These are phyloP conservation scores for Rhagonycha fulva DNA, from an alignment of 2,888 invertebrate species.

Conservation along the genomic window DNA sequence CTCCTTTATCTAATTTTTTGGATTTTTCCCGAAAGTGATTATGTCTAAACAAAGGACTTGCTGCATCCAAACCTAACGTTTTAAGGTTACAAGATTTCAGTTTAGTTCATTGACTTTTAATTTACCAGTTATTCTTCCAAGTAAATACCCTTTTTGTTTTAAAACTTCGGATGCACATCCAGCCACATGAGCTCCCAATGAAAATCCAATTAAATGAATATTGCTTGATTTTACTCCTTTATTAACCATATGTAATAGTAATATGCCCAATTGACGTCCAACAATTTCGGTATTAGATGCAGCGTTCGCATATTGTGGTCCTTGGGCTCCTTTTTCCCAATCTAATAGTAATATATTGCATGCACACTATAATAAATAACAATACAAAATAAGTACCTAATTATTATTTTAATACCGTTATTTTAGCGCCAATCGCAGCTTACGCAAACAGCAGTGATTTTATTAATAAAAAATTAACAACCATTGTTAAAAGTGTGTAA, in stretches of 20 bases:
- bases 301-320: slow-evolving; percentile 60
- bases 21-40: slow-evolving; percentile 59
- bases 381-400: background rate
- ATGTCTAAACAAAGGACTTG: slow-evolving; percentile 75
- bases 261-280: slow-evolving; percentile 61
- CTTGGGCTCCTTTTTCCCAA: slow-evolving; percentile 62
- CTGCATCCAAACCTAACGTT: slow-evolving; percentile 77
- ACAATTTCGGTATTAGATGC: slow-evolving; percentile 66
- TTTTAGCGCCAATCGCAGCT: background rate
- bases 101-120: background rate
- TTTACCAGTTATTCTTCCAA: slow-evolving; percentile 63
- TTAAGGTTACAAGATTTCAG: background rate
- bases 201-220: slow-evolving; percentile 64
- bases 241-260: slow-evolving; percentile 57
- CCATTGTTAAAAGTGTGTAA: background rate
- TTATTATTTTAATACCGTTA: background rate
- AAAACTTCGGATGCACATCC: slow-evolving; percentile 62
- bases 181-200: slow-evolving; percentile 65
- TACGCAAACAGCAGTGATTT: background rate
- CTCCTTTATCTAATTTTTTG: slow-evolving; percentile 63
- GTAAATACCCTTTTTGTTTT: slow-evolving; percentile 53
- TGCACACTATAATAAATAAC: slow-evolving; percentile 54
- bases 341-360: slow-evolving; percentile 61
- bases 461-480: background rate
- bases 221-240: slow-evolving; percentile 53